phyloP scores from a whole-genome alignment of 2,797 vertebrate genomes.

The Eurystomus glaucurus region DNA sequence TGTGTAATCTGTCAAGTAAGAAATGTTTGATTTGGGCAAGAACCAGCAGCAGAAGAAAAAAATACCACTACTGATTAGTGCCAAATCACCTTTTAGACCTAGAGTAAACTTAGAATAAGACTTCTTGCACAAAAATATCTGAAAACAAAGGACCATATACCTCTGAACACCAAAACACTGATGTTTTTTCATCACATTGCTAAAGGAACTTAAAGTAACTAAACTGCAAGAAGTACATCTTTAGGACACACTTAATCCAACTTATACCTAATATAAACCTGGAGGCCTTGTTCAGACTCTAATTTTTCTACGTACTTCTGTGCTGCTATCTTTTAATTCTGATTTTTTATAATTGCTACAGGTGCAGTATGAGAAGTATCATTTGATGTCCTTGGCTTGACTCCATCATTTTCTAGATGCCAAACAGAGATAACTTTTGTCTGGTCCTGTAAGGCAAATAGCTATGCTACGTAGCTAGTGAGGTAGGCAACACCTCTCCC shows the following conservation, averaged over 20 bases:
- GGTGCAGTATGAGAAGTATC: not conserved
- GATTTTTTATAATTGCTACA: not conserved
- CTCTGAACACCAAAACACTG: not conserved
- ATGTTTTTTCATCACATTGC: not conserved
- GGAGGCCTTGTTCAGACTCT: not conserved
- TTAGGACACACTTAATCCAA: not conserved
- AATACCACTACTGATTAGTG: not conserved
- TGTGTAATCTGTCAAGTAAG: constrained; percentile 9
- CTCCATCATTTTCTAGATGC: not conserved
- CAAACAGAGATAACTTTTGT: not conserved
- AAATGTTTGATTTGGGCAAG: constrained; percentile 40
- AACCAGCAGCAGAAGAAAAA: constrained; percentile 8
- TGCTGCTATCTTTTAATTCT: not conserved
- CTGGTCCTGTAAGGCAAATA: not conserved
- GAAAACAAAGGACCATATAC: not conserved
- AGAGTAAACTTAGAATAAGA: not conserved
- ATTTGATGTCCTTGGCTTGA: not conserved
- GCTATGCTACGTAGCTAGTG: not conserved
- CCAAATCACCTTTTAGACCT: not conserved
- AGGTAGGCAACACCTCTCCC: not conserved
- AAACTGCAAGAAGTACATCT: not conserved
- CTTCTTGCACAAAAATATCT: not conserved
- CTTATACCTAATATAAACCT: not conserved
- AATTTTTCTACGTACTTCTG: not conserved
- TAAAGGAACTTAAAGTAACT: not conserved